A percentile compares a stretch with the other conserved stretches of the same genome.
Evolutionary conservation across 2,113 vertebrate species (phyloP).

Genomic region (Seriola rivoliana): DNA sequence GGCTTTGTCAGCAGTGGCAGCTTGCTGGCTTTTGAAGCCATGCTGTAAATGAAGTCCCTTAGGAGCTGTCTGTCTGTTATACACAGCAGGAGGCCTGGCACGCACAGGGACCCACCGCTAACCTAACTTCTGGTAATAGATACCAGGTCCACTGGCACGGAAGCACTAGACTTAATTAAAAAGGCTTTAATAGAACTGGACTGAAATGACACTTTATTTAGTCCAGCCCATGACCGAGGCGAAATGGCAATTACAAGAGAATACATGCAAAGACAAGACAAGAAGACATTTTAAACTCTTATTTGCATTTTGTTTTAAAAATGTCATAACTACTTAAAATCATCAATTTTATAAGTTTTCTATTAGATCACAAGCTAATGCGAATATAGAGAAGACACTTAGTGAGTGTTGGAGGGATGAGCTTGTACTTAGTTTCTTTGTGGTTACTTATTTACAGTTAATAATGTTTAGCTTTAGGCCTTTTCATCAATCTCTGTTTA

Average conservation of each 20-base stretch:
- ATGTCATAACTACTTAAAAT: not conserved
- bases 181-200: slow-evolving; percentile 13
- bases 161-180: slow-evolving; percentile 6
- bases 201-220: slow-evolving; percentile 1
- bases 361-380: not conserved
- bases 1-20: slow-evolving; percentile 52
- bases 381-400: not conserved
- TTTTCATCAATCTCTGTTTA: not conserved
- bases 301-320: not conserved
- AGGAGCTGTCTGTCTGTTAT: slow-evolving; percentile 46
- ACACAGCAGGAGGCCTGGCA: slow-evolving; percentile 27
- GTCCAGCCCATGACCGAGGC: not conserved
- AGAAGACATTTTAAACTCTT: not conserved
- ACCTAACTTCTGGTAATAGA: slow-evolving; percentile 10
- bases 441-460: slow-evolving; percentile 10
- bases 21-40: slow-evolving; percentile 54
- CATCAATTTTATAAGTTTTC: not conserved
- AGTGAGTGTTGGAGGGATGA: not conserved
- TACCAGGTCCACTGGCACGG: not conserved
- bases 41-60: slow-evolving; percentile 48
- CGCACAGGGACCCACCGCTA: slow-evolving; percentile 5
- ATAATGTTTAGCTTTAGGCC: not conserved
- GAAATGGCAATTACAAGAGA: not conserved
- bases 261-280: not conserved
- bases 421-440: not conserved